A percentile compares a stretch with the other conserved stretches of the same genome.
Conservation (phyloP, 2,888 invertebrate species). For the Ennomos fuscantarius region DNA sequence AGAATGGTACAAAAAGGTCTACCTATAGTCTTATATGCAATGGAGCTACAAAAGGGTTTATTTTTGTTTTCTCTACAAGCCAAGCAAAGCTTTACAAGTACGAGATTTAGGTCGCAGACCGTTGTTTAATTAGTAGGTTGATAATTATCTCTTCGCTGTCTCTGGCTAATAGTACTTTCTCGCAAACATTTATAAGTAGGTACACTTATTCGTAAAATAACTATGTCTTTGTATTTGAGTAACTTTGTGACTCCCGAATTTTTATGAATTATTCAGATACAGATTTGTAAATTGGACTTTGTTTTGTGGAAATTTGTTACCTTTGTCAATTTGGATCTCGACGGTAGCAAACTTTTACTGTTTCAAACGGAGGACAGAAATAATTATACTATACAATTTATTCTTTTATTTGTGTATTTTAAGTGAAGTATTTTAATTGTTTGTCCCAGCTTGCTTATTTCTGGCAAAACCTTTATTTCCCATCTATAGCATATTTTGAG, state of each 20-base stretch:
- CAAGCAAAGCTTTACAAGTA: slow-evolving; percentile 8
- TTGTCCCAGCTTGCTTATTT: no score
- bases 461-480: no score
- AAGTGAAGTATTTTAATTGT: no score
- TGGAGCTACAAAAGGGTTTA: slow-evolving; percentile 52
- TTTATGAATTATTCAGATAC: slow-evolving; percentile 67
- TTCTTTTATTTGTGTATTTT: no score
- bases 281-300: slow-evolving; percentile 56
- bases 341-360: slow-evolving; percentile 44
- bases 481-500: no score
- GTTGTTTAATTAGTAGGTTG: slow-evolving; percentile 28
- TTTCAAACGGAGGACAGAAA: slow-evolving; percentile 1
- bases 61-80: slow-evolving; percentile 27
- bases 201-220: slow-evolving; percentile 24
- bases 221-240: slow-evolving; percentile 42
- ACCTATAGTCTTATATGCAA: slow-evolving; percentile 33
- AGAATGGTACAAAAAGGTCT: slow-evolving; percentile 32
- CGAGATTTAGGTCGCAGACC: slow-evolving; percentile 36
- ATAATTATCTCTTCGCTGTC: slow-evolving; percentile 20
- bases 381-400: no score
- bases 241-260: slow-evolving; percentile 31
- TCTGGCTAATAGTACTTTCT: slow-evolving; percentile 1
- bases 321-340: slow-evolving; percentile 50
- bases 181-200: slow-evolving; percentile 7
- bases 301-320: slow-evolving; percentile 57